Evolutionary conservation across 2,888 invertebrate genomes (phyloP), one percentile per base, ranked within the genome.

Genomic region (Smittia sp.): DNA sequence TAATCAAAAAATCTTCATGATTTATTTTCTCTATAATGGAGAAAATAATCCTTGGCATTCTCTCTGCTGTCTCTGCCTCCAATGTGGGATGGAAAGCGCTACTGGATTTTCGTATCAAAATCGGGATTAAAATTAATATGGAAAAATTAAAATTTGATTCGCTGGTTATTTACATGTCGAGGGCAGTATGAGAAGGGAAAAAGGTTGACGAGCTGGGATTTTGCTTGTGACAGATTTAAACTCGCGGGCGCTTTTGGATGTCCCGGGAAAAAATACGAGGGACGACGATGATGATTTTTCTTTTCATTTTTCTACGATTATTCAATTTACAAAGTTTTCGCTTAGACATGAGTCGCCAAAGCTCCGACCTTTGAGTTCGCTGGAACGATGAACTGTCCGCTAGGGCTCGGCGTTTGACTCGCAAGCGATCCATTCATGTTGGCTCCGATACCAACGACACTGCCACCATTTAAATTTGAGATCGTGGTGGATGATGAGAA

Each of bases 391-490:
- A 72, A 72, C 18, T 72, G 38, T 72, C 62, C 62, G 1, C 54
- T 54, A 38, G 72, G 62, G 62, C 72, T 72, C 58, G 62, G 38
- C 20, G 72, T 72, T 58, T 72, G 72, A 6, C 72, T 62, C 4
- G 24, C 13, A 9, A 13, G 22, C 11, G 52, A 22, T 1, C 62
- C n/a, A 1, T 41, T 63, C 0, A 73, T 9, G 9, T 39, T 52
- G 13, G 65, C 22, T 18, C 73, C 73, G 13, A 73, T 65, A 0
- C 73, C 73, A 15, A 73, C 73, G 22, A 73, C 15, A 22, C 73
- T 73, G n/a, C 73, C 73, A 27, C 73, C 73, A 41, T 73, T 73
- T 1, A 65, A 9, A 73, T 73, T 73, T 73, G 73, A 73, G 46
- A 73, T 73, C 73, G 73, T 73, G n/a, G 73, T 73, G 1, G 73